Percentiles rank a stretch among this genome's conserved stretches.
Evolutionary conservation across 1,140 invertebrate species (phyloP).

Genomic region (Colletes latitarsis): DNA sequence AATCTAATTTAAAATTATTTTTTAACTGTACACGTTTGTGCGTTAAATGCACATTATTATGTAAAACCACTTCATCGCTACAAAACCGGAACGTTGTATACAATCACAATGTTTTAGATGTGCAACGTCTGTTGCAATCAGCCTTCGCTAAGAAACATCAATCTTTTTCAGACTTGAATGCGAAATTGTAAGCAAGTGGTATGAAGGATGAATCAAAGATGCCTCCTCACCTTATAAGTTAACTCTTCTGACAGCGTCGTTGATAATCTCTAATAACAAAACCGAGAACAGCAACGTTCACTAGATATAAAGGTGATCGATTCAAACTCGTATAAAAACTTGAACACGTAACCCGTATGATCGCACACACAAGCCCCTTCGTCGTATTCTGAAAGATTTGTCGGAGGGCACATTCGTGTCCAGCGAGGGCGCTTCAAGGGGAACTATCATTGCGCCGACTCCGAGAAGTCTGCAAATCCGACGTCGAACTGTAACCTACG

Average conservation of each 20-base stretch:
- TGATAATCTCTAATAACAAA: neutral
- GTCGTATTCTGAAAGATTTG: constrained; percentile 62
- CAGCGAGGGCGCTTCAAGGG: constrained; percentile 68
- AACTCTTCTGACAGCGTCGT: constrained; percentile 19
- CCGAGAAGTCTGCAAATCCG: constrained; percentile 65
- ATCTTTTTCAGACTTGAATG: neutral
- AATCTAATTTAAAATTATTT: too few relatives aligned
- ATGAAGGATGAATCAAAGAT: constrained; percentile 32
- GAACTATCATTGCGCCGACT: constrained; percentile 70
- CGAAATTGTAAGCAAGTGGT: neutral
- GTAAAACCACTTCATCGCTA: neutral
- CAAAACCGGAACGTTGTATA: neutral
- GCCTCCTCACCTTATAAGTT: constrained; percentile 47
- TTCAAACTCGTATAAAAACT: constrained; percentile 12
- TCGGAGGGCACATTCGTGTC: constrained; percentile 52
- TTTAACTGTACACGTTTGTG: too few relatives aligned
- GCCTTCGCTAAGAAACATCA: neutral
- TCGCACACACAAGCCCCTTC: constrained; percentile 44
- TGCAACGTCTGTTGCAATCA: neutral
- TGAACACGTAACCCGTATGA: neutral
- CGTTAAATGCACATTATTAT: neutral
- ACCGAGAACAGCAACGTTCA: neutral
- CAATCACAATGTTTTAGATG: neutral
- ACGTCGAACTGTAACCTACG: constrained; percentile 26
- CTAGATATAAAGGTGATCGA: neutral